Percentiles rank a stretch among this genome's conserved stretches.
phyloP scores from a whole-genome alignment of 1,140 invertebrate species.

The Lepidurus couesii region DNA sequence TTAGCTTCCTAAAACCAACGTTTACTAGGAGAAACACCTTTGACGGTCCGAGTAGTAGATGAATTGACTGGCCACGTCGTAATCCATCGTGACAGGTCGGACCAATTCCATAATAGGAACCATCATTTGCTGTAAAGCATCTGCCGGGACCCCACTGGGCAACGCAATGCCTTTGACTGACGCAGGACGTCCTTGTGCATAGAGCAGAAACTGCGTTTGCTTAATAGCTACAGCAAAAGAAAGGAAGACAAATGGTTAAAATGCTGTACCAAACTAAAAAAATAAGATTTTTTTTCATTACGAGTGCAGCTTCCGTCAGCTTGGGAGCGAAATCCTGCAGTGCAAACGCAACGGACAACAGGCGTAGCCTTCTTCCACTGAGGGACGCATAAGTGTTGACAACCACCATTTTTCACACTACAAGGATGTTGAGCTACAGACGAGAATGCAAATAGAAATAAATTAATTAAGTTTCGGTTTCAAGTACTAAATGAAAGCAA shows the following conservation, averaged over 20 bases:
- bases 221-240: slow-evolving; percentile 45
- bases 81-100: slow-evolving; percentile 60
- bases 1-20: background rate
- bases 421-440: slow-evolving; percentile 44
- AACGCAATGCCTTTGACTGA: slow-evolving; percentile 58
- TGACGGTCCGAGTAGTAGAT: slow-evolving; percentile 65
- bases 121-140: slow-evolving; percentile 51
- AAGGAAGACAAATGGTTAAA: slow-evolving; percentile 26
- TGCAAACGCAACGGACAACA: slow-evolving; percentile 60
- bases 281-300: slow-evolving; percentile 43
- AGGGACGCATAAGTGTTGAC: slow-evolving; percentile 50
- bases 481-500: background rate
- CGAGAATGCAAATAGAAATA: slow-evolving; percentile 39
- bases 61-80: slow-evolving; percentile 55
- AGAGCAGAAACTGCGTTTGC: slow-evolving; percentile 55
- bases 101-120: slow-evolving; percentile 59
- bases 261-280: background rate
- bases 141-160: slow-evolving; percentile 39
- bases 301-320: slow-evolving; percentile 54
- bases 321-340: slow-evolving; percentile 57
- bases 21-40: slow-evolving; percentile 41
- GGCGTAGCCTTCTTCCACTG: slow-evolving; percentile 51
- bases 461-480: background rate
- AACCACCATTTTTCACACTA: slow-evolving; percentile 48
- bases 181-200: slow-evolving; percentile 55